Base-by-base conservation (phyloP, 2,113 vertebrate species). In the Cyanoramphus novaezelandiae region DNA sequence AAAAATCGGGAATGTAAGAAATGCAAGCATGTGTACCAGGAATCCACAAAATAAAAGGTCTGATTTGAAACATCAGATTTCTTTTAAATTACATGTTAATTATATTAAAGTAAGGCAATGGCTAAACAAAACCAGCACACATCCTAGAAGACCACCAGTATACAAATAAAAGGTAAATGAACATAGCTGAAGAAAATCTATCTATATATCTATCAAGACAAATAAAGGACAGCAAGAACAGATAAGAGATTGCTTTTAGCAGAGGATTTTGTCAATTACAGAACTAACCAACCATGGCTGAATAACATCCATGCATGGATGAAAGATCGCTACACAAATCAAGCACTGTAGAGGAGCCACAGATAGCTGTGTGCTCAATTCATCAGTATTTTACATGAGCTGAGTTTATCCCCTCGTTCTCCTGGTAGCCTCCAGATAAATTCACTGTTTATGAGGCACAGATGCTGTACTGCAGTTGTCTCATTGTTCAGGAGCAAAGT, bases 201-300 rank as follows among this genome's bases (percentile, higher is more conserved):
- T 33, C 19, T 63, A 3, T 65, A 21, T 69, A 71, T 37, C 65
- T 67, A 80, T 53, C 68, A 70, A 88, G 90, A 83, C 46, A 88
- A 94, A 93, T 97, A 91, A 95, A 95, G 19, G 14, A 11, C 14
- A 60, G 17, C 18, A 90, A 90, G 67, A 97, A 50, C 7, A 84
- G 77, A 69, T 55, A 78, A 88, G 19, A 87, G 63, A 82, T 74
- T 71, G n/a, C 78, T 93, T 96, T 91, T 83, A 93, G 69, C 29
- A 77, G 8, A 37, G 50, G 80, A 95, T 97, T 97, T 95, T 97
- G 89, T 91, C 90, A 93, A 96, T 97, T 97, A 95, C 24, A 83
- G 88, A 78, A 46, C n/a, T 96, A 98, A 97, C 87, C 82, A 97
- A 68, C 75, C 90, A 69, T 75, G 44, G 70, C 88, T 92, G 88